Evolutionary conservation across 2,797 vertebrate genomes (phyloP), one percentile per base, ranked within the genome.

Genomic region (Eulemur mongoz): DNA sequence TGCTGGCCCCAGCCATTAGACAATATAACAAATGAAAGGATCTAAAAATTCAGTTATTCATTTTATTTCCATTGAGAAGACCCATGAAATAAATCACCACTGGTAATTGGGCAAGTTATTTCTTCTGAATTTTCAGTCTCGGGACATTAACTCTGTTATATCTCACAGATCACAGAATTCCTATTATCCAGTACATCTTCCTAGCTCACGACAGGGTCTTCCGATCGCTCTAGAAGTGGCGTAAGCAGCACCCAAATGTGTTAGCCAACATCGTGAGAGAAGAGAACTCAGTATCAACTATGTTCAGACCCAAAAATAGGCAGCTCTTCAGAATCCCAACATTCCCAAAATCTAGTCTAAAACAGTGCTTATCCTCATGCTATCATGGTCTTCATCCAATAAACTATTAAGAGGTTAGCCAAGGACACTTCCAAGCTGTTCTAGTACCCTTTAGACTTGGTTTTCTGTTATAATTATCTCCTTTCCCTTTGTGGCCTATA

Each of bases 51-150:
- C 38, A 17, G 27, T 5, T 61, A 35, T 25, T 75, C 25, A 0
- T 6, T 22, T 32, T 11, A 7, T 13, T 48, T 83, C 67, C 43
- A 81, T 22, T 25, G 32, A 92, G 81, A 81, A 67, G 73, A 65
- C 17, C 72, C 20, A 32, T 1, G 54, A 22, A 27, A 88, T 45
- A 86, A 91, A 65, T 38, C 2, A 3, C 43, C 38, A 32, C 4
- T 75, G 48, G 76, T 13, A 50, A 54, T 0, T 7, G 65, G 22
- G 63, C n/a, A 69, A 73, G 38, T 84, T 69, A 79, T 59, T 65
- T 81, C 87, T 95, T 70, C 43, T 57, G 92, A 94, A 89, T 73
- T 78, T 84, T 65, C 54, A 57, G 79, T 72, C 32, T 70, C 1
- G 1, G 69, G 89, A 40, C n/a, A 84, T 80, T 89, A 32, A 70